Conservation (phyloP, 2,113 vertebrate genomes). For the Megalops atlanticus region DNA sequence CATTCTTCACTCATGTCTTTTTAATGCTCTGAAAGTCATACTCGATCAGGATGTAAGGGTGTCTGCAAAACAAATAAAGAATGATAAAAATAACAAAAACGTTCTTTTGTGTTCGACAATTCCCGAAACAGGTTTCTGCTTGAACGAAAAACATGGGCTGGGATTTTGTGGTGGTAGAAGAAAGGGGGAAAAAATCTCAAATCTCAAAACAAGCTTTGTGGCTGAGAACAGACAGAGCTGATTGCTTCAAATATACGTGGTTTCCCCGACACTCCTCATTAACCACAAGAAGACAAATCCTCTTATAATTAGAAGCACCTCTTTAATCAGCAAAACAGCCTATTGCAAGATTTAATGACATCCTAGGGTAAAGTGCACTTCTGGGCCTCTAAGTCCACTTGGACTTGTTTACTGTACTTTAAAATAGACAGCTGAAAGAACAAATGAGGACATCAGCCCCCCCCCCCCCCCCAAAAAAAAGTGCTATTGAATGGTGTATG, state of each 20-base stretch:
- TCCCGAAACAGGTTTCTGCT: neutral
- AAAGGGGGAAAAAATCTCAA: neutral
- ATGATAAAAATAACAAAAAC: neutral
- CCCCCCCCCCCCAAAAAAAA: too few species aligned
- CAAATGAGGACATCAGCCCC: neutral
- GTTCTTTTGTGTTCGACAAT: neutral
- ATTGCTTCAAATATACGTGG: neutral
- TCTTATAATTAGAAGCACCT: slow-evolving; percentile 7
- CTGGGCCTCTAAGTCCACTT: neutral
- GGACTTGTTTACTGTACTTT: neutral
- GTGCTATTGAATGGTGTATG: neutral
- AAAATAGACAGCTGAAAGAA: neutral
- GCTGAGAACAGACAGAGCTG: neutral
- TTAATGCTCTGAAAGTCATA: neutral
- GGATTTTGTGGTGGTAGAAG: neutral
- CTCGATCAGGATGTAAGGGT: neutral
- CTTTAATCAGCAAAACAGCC: slow-evolving; percentile 9
- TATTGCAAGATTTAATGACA: slow-evolving; percentile 2
- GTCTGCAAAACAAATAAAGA: neutral
- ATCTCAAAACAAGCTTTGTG: neutral
- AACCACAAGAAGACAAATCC: slow-evolving; percentile 6
- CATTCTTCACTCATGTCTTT: neutral
- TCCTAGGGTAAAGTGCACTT: slow-evolving; percentile 1
- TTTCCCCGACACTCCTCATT: neutral
- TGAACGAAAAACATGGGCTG: neutral